These are phyloP conservation scores for Lutjanus argentimaculatus DNA, from an alignment of 2,797 vertebrate genomes.

Conservation along the genomic window DNA sequence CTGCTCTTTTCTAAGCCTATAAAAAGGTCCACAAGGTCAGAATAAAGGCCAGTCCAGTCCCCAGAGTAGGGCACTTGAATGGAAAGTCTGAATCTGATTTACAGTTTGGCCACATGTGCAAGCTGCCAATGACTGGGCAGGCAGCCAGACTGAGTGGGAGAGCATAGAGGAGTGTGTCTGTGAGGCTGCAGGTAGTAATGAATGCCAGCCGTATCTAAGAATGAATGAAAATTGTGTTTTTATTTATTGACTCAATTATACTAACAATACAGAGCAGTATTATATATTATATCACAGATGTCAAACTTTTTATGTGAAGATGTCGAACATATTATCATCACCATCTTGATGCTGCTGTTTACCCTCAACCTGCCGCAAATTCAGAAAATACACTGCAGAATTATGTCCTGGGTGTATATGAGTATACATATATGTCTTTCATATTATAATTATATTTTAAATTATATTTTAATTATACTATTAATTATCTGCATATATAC, in stretches of 20 bases:
- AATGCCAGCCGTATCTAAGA: constrained; percentile 39
- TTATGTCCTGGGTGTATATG: too few species aligned
- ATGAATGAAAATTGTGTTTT: constrained; percentile 16
- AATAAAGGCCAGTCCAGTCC: constrained; percentile 79
- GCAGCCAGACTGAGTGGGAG: constrained; percentile 68
- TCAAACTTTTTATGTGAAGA: too few species aligned
- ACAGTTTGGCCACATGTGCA: constrained; percentile 81
- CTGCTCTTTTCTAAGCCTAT: constrained; percentile 78
- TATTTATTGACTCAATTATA: constrained; percentile 20
- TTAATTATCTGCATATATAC: too few species aligned
- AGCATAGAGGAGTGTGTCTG: constrained; percentile 55
- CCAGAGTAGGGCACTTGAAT: constrained; percentile 78
- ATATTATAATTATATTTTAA: too few species aligned
- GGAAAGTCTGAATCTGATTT: constrained; percentile 85
- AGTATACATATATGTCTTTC: too few species aligned
- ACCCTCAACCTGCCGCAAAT: too few species aligned
- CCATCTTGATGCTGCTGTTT: too few species aligned
- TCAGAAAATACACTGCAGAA: too few species aligned
- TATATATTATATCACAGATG: too few species aligned
- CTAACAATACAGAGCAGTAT: constrained; percentile 12
- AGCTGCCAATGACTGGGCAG: constrained; percentile 77
- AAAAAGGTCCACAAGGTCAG: constrained; percentile 82
- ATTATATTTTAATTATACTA: too few species aligned
- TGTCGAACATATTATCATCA: too few species aligned
- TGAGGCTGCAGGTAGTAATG: constrained; percentile 64